Evolutionary conservation across 2,797 vertebrate genomes (phyloP), one percentile per base, ranked within the genome.

Genomic region (Pteropus rufus): DNA sequence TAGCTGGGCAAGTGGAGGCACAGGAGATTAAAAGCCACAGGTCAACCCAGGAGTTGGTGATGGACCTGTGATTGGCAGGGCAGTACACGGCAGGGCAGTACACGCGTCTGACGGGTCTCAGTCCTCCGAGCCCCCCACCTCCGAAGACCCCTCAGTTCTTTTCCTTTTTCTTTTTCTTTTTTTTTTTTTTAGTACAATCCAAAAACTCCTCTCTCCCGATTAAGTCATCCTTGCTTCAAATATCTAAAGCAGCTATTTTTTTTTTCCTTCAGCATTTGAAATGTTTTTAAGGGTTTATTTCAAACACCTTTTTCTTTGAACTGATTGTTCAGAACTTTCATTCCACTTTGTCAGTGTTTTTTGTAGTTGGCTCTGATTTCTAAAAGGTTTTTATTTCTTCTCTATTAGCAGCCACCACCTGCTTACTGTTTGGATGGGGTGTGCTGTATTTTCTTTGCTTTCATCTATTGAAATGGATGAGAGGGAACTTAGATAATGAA

Each of bases 381-480:
- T 87, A 97, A 98, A 97, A 81, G 81, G 88, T 95, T 95, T 89
- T 97, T 97, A 97, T 96, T 98, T 98, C 94, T 96, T 97, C 96
- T 95, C 97, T 97, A 95, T 96, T 91, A 98, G 95, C 14, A 58
- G 97, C 96, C 73, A 41, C 94, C 88, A 97, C 97, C 96, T 97
- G 93, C 97, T 97, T 97, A 93, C 82, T 97, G 95, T 97, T 98
- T 97, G 96, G 96, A 94, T 65, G 97, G 96, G 90, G 96, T 98
- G 95, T 82, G 83, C 97, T 98, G 98, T 98, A 97, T 98, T 98
- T 98, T 97, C 94, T 97, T 97, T 94, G 96, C 97, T 98, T 98
- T 93, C 82, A 98, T 98, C 97, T 98, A 92, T 77, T 97, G 97
- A 98, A 98, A 97, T 97, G 29, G 62, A 95, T 80, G 96, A 98